These are phyloP conservation scores for Cabera pusaria DNA, from an alignment of 2,888 invertebrate genomes.

Conservation along the genomic window DNA sequence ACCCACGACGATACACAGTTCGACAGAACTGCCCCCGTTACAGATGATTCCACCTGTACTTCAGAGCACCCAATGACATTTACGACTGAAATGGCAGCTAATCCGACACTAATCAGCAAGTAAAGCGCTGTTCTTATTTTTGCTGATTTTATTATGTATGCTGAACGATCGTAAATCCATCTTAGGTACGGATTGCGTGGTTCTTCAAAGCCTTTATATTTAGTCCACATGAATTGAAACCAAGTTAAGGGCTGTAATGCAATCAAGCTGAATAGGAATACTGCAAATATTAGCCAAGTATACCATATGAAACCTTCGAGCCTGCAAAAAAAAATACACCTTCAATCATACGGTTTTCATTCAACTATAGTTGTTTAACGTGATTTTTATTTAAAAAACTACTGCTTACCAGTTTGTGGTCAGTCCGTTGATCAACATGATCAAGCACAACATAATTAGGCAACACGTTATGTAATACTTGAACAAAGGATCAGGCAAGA, in stretches of 20 bases:
- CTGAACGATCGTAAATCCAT: conserved; percentile 84
- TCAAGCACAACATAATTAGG: conserved; percentile 58
- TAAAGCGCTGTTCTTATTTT: conserved; percentile 86
- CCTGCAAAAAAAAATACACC: conserved; percentile 54
- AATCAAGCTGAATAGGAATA: conserved; percentile 54
- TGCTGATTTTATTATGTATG: conserved; percentile 85
- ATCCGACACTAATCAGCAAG: conserved; percentile 85
- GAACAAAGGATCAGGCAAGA: conserved; percentile 91
- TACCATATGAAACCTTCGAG: conserved; percentile 58
- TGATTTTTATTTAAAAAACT: neutral
- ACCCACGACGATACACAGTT: conserved; percentile 80
- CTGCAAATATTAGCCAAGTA: conserved; percentile 49
- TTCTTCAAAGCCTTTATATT: conserved; percentile 73
- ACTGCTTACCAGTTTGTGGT: conserved; percentile 66
- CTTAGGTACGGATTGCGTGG: conserved; percentile 80
- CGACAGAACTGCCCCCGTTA: conserved; percentile 53
- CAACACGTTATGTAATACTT: conserved; percentile 87
- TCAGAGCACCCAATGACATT: conserved; percentile 82
- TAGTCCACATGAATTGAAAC: conserved; percentile 89
- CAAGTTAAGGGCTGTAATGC: conserved; percentile 88
- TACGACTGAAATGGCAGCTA: conserved; percentile 85
- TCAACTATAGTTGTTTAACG: no score
- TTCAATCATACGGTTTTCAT: no score
- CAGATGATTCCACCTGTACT: conserved; percentile 43
- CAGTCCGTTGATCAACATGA: conserved; percentile 61